These are phyloP conservation scores for Amphilophus citrinellus DNA, from an alignment of 2,113 vertebrate genomes.

Conservation along the genomic window DNA sequence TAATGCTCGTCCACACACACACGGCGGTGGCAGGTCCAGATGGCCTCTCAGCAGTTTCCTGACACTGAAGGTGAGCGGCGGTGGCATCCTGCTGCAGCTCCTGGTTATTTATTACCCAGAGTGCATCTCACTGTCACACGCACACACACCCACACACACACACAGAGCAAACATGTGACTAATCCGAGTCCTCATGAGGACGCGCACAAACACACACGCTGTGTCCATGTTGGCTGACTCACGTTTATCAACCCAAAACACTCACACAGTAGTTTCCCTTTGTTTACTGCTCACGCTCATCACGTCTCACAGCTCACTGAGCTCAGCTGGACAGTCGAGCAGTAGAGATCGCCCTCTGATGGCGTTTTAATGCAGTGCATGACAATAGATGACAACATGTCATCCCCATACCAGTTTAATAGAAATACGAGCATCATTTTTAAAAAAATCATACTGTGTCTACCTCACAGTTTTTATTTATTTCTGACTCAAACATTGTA, in stretches of 20 bases:
- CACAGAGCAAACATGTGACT: background rate
- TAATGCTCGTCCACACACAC: background rate
- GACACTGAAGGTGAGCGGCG: slow-evolving; percentile 36
- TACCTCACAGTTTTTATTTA: too few species aligned
- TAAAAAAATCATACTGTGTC: too few species aligned
- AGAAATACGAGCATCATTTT: background rate
- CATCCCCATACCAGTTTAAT: background rate
- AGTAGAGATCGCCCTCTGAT: background rate
- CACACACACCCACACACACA: background rate
- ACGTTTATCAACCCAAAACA: too few species aligned
- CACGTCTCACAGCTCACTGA: background rate
- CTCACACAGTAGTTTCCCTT: background rate
- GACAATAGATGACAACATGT: background rate
- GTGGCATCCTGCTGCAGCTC: background rate
- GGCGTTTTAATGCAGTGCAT: too few species aligned
- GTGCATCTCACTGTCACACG: background rate
- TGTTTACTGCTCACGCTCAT: background rate
- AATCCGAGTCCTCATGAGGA: background rate
- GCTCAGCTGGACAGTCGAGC: background rate
- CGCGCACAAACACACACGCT: fast-evolving
- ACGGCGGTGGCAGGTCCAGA: slow-evolving; percentile 16
- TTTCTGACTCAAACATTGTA: too few species aligned
- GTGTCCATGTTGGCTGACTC: too few species aligned
- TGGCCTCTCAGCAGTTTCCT: slow-evolving; percentile 51
- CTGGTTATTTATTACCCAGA: slow-evolving; percentile 45